Percentiles rank a stretch among this genome's conserved stretches.
Conservation (phyloP, 2,797 vertebrate species). For the Argyrosomus regius region DNA sequence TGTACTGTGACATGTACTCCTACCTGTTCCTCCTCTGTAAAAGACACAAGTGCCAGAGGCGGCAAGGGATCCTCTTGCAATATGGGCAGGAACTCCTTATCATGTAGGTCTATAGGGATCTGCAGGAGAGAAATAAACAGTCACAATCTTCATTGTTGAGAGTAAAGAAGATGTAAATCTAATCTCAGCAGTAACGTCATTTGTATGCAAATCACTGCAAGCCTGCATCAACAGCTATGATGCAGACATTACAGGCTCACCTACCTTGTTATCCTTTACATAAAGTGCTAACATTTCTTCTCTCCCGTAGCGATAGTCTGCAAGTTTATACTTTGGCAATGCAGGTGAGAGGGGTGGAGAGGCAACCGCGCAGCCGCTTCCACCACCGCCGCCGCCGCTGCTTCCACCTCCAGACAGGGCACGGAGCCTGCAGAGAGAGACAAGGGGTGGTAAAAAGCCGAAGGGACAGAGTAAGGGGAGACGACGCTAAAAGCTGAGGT, state of each 20-base stretch:
- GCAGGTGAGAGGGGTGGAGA: conserved; percentile 98
- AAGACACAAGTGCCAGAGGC: conserved; percentile 96
- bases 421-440: conserved; percentile 89
- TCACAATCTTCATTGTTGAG: background rate
- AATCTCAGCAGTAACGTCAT: conserved; percentile 1
- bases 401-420: conserved; percentile 94
- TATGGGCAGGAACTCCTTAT: conserved; percentile 99
- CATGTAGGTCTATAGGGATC: conserved; percentile 97
- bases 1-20: conserved; percentile 28
- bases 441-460: conserved; percentile 27
- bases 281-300: conserved; percentile 99
- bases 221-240: background rate
- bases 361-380: conserved; percentile 86
- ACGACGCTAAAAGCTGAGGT: conserved; percentile 16
- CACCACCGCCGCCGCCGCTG: conserved; percentile 57
- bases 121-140: conserved; percentile 61
- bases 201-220: conserved; percentile 14
- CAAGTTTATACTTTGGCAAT: conserved; percentile 99
- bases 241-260: conserved; percentile 25
- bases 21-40: conserved; percentile 99
- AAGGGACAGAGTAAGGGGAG: conserved; percentile 43
- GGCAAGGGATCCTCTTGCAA: conserved; percentile 98
- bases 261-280: conserved; percentile 98
- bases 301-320: conserved; percentile 99
- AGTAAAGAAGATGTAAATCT: background rate